phyloP scores from a whole-genome alignment of 1,140 invertebrate genomes.

The Solenopsis fugax region DNA sequence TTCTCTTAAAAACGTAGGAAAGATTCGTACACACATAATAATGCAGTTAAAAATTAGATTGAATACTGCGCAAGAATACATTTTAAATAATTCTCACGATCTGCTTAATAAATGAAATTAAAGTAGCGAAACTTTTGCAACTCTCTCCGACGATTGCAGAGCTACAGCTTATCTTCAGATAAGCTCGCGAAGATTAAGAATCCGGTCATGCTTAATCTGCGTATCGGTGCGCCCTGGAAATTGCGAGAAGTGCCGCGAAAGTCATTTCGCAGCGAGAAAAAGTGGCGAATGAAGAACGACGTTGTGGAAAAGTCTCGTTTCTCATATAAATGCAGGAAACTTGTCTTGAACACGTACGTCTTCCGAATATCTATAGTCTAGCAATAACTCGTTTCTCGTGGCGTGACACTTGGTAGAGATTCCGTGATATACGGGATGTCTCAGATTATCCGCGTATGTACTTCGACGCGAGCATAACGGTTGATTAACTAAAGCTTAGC shows the following conservation, averaged over 20 bases:
- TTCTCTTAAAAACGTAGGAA: neutral
- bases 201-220: conserved; percentile 5
- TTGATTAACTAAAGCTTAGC: neutral
- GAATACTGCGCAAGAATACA: neutral
- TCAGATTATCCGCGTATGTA: neutral
- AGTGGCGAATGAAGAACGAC: conserved; percentile 7
- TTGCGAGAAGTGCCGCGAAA: neutral
- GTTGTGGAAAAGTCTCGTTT: neutral
- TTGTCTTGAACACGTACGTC: neutral
- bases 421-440: neutral
- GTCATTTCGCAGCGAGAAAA: neutral
- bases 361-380: neutral
- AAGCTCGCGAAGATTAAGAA: conserved; percentile 14
- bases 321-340: conserved; percentile 10
- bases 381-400: neutral
- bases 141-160: neutral
- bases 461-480: neutral
- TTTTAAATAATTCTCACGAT: neutral
- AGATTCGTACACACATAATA: neutral
- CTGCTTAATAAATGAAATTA: neutral
- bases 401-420: neutral
- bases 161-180: neutral
- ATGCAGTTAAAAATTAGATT: neutral
- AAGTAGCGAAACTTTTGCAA: conserved; percentile 26
- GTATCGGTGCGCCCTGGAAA: neutral